These are phyloP conservation scores for Lepidothrix coronata DNA, from an alignment of 2,113 vertebrate species.

Conservation along the genomic window DNA sequence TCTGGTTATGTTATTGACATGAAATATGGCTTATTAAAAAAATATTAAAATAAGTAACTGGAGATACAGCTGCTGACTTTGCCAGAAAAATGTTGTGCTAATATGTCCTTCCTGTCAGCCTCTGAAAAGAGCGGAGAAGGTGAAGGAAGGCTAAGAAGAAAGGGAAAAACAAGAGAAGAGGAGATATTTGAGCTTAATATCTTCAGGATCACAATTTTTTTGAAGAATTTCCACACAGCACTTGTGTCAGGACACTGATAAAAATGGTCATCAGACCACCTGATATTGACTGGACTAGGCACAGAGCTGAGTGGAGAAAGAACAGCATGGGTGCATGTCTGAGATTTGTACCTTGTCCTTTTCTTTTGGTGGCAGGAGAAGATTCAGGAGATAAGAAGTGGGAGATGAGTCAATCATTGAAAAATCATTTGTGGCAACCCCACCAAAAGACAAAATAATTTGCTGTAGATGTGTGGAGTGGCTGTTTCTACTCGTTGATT, in stretches of 20 bases:
- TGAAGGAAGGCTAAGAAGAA: neutral
- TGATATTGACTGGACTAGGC: neutral
- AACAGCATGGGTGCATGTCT: accelerated
- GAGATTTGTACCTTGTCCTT: neutral
- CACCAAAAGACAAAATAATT: neutral
- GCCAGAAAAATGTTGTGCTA: neutral
- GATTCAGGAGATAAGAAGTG: neutral
- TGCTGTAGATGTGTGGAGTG: neutral
- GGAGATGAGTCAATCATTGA: neutral
- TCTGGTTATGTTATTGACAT: neutral
- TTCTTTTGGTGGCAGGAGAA: neutral
- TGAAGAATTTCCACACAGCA: neutral
- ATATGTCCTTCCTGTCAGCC: neutral
- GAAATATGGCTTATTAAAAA: neutral
- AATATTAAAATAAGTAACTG: neutral
- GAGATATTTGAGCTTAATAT: neutral
- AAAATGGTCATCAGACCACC: neutral
- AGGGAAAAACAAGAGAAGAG: neutral
- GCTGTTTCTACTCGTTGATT: neutral
- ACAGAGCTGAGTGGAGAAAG: neutral
- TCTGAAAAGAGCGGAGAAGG: neutral
- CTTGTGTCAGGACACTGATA: neutral
- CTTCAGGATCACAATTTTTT: neutral
- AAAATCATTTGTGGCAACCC: neutral
- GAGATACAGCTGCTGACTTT: neutral